These are phyloP conservation scores for Amphiprion ocellaris DNA, from an alignment of 2,113 vertebrate genomes.

Conservation along the genomic window DNA sequence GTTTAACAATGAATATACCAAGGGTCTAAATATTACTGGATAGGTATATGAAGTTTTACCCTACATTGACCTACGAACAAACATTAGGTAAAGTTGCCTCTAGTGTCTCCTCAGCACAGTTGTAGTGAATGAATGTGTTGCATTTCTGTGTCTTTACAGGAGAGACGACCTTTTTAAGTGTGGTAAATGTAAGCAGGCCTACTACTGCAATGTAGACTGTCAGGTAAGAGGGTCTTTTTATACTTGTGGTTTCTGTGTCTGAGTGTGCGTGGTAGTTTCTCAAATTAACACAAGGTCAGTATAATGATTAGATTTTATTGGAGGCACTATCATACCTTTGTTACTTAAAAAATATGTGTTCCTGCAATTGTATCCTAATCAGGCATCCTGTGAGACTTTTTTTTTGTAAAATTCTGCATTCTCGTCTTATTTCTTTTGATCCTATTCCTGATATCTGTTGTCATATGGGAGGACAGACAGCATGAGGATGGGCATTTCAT, in stretches of 20 bases:
- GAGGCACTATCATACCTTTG: too few species aligned
- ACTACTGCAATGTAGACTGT: conserved; percentile 96
- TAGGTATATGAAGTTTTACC: background rate
- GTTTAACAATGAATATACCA: background rate
- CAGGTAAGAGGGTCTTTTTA: conserved; percentile 87
- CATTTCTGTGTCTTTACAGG: conserved; percentile 83
- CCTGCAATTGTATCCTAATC: too few species aligned
- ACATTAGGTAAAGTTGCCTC: background rate
- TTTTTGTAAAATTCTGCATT: too few species aligned
- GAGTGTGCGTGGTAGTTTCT: background rate
- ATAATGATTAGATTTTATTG: background rate
- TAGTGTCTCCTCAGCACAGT: background rate
- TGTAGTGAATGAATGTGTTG: conserved; percentile 28
- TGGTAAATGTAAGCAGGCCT: conserved; percentile 97
- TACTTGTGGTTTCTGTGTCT: background rate
- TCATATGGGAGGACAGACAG: too few species aligned
- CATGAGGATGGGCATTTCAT: background rate
- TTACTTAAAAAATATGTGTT: too few species aligned
- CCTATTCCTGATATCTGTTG: too few species aligned
- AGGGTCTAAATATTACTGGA: too few species aligned
- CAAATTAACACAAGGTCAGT: background rate
- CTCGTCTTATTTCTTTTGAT: background rate
- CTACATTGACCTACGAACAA: background rate
- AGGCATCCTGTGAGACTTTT: too few species aligned
- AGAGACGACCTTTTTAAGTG: conserved; percentile 96